Base-by-base conservation (phyloP, 2,113 vertebrate species). In the Zosterops pallidus region DNA sequence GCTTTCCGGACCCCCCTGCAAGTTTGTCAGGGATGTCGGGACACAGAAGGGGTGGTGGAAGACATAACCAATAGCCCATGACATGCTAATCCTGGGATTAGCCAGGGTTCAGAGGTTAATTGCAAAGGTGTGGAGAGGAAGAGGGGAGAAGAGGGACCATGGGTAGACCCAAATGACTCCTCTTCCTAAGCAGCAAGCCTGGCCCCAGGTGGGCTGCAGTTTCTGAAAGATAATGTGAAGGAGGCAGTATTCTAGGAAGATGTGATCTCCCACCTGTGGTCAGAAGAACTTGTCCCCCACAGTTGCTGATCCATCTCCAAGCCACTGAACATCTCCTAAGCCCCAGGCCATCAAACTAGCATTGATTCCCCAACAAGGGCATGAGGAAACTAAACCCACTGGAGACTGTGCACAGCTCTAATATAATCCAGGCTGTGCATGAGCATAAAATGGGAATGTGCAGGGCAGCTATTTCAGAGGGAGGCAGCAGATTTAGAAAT, bases 51-150 rank as follows among this genome's bases (percentile, higher is more conserved):
- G 41, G 53, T 89, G 65, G 72, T 55, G 52, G 80, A 49, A 93
- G 16, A 72, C 59, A 60, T 55, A 93, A 86, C 47, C 2, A 4
- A 93, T 56, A 92, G 79, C 60, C 92, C 52, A 5, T 81, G 68
- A 88, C 0, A 0, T 7, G 19, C 80, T 96, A 97, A 93, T 94
- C 88, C 88, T 75, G 35, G 62, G 88, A 95, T 94, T 93, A 94
- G 28, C 39, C 3, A 3, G 64, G 93, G 92, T 86, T 95, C 94
- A 97, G 88, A 83, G 95, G 86, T 93, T 95, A 96, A 95, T 92
- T 92, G 87, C 83, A 94, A 94, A 93, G 95, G 90, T 93, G 92
- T 50, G 52, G 53, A 94, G 80, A 94, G 62, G 76, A 88, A 90
- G 49, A 83, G 13, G n/a, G 29, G 44, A 53, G 20, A 89, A 79